Evolutionary conservation across 1,140 invertebrate genomes (phyloP).

Genomic region (Mycetomoellerius zeteki): DNA sequence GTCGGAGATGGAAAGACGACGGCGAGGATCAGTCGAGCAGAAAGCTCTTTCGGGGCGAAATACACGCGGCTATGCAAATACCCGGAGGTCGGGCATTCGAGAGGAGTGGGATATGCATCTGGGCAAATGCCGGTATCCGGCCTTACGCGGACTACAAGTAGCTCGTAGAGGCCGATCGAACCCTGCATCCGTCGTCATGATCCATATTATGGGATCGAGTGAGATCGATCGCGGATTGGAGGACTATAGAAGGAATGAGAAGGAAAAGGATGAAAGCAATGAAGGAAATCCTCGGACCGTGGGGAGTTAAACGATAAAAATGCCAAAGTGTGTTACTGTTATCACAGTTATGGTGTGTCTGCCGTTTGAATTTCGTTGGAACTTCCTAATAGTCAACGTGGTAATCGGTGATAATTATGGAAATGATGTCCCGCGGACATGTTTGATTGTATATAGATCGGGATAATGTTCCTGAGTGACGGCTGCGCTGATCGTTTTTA

Average conservation of each 20-base stretch:
- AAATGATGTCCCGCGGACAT: slow-evolving; percentile 36
- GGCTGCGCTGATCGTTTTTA: slow-evolving; percentile 51
- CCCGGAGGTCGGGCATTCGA: slow-evolving; percentile 24
- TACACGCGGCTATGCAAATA: slow-evolving; percentile 68
- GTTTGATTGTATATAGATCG: slow-evolving; percentile 35
- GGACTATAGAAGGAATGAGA: not conserved
- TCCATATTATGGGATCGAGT: slow-evolving; percentile 32
- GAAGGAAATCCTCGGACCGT: not conserved
- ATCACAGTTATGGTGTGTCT: not conserved
- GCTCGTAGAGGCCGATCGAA: slow-evolving; percentile 49
- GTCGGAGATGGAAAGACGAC: slow-evolving; percentile 1
- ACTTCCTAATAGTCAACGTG: not conserved
- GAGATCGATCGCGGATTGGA: slow-evolving; percentile 40
- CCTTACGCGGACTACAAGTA: slow-evolving; percentile 41
- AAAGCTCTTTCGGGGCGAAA: slow-evolving; percentile 65
- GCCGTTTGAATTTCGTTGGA: not conserved
- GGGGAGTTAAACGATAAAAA: not conserved
- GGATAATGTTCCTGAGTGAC: not conserved
- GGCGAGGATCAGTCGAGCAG: slow-evolving; percentile 43
- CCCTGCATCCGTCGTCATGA: not conserved
- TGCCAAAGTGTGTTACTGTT: not conserved
- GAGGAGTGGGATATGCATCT: slow-evolving; percentile 22
- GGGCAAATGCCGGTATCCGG: slow-evolving; percentile 42
- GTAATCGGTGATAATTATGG: slow-evolving; percentile 60
- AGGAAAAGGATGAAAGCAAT: not conserved